Evolutionary conservation across 2,888 invertebrate species (phyloP).

Genomic region (Tiliacea citrago): DNA sequence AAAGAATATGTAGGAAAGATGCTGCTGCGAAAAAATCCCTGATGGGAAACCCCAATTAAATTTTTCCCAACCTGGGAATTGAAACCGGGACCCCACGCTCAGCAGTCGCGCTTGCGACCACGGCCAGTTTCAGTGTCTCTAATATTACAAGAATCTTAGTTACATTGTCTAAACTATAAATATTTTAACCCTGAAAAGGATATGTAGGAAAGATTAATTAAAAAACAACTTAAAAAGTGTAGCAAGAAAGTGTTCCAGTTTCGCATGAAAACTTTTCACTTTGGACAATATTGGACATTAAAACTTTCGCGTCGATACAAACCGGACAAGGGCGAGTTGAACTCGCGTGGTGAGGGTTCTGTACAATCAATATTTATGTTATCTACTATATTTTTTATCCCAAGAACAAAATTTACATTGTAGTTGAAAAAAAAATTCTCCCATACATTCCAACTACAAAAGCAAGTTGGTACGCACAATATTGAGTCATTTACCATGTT

Average conservation of each 20-base stretch:
- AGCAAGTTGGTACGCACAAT: no score
- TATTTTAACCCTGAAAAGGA: background rate
- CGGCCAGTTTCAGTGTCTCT: background rate
- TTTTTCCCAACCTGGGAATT: no score
- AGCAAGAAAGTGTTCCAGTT: slow-evolving; percentile 1
- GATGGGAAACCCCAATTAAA: background rate
- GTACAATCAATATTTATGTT: no score
- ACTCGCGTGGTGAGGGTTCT: no score
- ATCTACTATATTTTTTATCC: no score
- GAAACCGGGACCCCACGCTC: background rate
- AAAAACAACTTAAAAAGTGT: background rate
- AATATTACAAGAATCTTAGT: background rate
- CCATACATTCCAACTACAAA: no score
- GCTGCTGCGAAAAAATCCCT: background rate
- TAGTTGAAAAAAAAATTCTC: no score
- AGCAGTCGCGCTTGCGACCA: no score
- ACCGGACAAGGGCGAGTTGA: no score
- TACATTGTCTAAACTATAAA: background rate
- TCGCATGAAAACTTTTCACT: slow-evolving; percentile 16
- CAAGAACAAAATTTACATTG: no score
- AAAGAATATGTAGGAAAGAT: background rate
- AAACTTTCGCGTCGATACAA: slow-evolving; percentile 13
- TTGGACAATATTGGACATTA: background rate
- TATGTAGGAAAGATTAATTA: background rate
- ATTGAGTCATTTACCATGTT: no score